Evolutionary conservation across 2,888 invertebrate species (phyloP).

Genomic region (Zeuzera pyrina): DNA sequence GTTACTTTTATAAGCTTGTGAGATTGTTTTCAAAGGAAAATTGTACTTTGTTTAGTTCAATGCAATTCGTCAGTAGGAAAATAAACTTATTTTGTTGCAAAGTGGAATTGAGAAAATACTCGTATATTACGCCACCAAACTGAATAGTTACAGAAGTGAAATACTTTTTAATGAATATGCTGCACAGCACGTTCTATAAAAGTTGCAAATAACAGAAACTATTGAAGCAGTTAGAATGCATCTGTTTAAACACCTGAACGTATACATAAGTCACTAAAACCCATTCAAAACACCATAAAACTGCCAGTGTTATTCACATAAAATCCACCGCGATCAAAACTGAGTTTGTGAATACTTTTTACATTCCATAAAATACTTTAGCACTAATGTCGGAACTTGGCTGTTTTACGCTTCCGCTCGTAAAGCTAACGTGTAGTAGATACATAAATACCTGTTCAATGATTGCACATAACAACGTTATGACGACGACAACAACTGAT

Average conservation of each 20-base stretch:
- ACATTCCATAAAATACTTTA: constrained; percentile 32
- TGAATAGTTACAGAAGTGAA: constrained; percentile 36
- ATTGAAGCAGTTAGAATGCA: constrained; percentile 4
- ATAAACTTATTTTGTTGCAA: constrained; percentile 67
- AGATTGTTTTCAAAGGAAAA: constrained; percentile 50
- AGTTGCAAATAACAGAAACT: constrained; percentile 9
- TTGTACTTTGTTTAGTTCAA: constrained; percentile 53
- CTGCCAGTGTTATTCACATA: constrained; percentile 18
- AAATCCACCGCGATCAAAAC: constrained; percentile 33
- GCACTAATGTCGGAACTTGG: constrained; percentile 14
- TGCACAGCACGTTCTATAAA: constrained; percentile 15
- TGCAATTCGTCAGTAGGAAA: constrained; percentile 61
- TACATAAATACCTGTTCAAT: too few relatives aligned
- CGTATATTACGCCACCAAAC: constrained; percentile 40
- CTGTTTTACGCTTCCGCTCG: constrained; percentile 12
- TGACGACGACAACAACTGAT: too few relatives aligned
- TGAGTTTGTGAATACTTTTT: constrained; percentile 24
- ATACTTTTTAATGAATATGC: constrained; percentile 33
- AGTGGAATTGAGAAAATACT: constrained; percentile 64
- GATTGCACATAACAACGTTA: too few relatives aligned
- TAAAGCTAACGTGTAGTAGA: constrained; percentile 18
- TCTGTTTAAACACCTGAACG: constrained; percentile 16
- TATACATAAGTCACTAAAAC: constrained; percentile 19
- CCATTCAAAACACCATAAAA: constrained; percentile 28
- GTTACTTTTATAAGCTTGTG: constrained; percentile 47